Base-by-base conservation (phyloP, 1,140 invertebrate species). In the Myzus persicae region DNA sequence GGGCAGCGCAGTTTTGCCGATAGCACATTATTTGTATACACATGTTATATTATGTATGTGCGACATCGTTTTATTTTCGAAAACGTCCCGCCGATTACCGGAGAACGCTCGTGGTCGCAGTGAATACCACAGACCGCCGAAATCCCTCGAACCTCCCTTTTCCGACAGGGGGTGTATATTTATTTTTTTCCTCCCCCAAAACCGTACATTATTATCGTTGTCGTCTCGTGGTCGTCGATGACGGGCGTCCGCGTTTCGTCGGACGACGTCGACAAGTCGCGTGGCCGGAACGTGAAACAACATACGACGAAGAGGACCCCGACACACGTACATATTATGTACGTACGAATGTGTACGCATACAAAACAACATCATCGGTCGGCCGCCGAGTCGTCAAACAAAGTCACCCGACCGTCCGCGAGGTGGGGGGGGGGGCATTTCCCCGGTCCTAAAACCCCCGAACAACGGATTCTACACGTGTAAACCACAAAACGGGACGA, bases 241-340 rank as follows among this genome's bases (percentile, higher is more conserved):
- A 1, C 46, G 46, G 51, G 22, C 51, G 51, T 54, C 54, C 54
- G 24, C 54, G 24, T 51, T 5, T 76, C 31, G 14, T 6, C 31
- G 31, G 59, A 76, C 59, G 59, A 76, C 59, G 59, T 76, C 59
- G 59, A 76, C 59, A 76, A 76, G 59, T 76, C 59, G 59, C 59
- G 59, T 76, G 59, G 59, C 59, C 59, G 59, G 59, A 76, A 76
- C 59, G 59, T 76, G 59, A 76, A 76, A 76, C 59, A 76, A 76
- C 59, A 76, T n/a, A n/a, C 59, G 31, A n/a, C 59, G 59, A 76
- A 76, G 59, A 76, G n/a, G 59, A 76, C 59, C 31, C 59, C 59
- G 59, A 9, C 11, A 67, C 59, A 67, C 59, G 31, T 31, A 67
- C 14, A 76, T 1, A 2, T 11, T n/a, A 67, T 18, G 36, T 67